Percentiles rank a stretch among this genome's conserved stretches.
These are phyloP conservation scores for Acanthaster planci DNA, from an alignment of 35 echinoderm and acorn worm genomes.

Conservation along the genomic window DNA sequence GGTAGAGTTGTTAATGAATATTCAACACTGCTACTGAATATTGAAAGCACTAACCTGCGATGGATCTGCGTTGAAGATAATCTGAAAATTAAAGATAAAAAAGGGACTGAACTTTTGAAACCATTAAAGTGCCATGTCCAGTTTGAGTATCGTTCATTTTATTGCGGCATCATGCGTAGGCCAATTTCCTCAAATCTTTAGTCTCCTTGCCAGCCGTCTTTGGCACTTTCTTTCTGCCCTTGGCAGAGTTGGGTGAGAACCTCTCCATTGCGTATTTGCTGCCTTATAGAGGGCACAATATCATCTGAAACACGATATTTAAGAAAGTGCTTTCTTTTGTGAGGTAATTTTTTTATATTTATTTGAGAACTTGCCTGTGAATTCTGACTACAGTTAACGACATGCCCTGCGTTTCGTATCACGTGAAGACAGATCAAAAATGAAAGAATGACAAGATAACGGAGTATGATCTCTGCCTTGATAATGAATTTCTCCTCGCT, in stretches of 20 bases:
- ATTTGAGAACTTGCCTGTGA: too few relatives aligned
- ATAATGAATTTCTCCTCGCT: too few relatives aligned
- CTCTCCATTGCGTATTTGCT: too few relatives aligned
- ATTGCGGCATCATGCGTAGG: background rate
- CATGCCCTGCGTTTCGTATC: too few relatives aligned
- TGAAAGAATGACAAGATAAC: too few relatives aligned
- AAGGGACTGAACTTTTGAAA: background rate
- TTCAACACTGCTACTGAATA: background rate
- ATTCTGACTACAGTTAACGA: too few relatives aligned
- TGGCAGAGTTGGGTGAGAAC: background rate
- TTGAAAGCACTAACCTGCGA: background rate
- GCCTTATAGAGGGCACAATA: too few relatives aligned
- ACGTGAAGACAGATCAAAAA: too few relatives aligned
- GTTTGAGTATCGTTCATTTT: background rate
- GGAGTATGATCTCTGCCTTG: too few relatives aligned
- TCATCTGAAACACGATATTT: too few relatives aligned
- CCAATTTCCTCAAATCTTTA: background rate
- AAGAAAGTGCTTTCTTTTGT: too few relatives aligned
- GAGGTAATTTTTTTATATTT: too few relatives aligned
- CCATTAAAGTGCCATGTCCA: background rate
- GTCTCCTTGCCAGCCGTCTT: background rate
- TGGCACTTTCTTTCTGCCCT: background rate
- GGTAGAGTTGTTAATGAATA: background rate
- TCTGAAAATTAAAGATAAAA: conserved; percentile 30
- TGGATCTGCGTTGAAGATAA: conserved; percentile 35